Evolutionary conservation across 2,888 invertebrate species (phyloP), one percentile per base, ranked within the genome.

Genomic region (Endotricha flammealis): DNA sequence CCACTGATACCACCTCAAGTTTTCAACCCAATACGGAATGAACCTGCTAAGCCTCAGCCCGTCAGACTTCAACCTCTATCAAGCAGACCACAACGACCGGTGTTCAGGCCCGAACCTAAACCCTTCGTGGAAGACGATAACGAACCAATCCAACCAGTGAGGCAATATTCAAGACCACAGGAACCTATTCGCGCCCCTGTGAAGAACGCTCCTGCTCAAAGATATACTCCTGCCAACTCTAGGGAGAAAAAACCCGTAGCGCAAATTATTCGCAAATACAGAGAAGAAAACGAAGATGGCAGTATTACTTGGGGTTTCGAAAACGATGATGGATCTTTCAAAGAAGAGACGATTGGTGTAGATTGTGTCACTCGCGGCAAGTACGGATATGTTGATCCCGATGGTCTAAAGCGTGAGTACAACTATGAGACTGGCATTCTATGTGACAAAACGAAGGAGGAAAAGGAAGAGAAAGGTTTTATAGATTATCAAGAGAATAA

Each of bases 291-390:
- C 59, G 87, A 89, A 13, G 93, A 93, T 52, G 94, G 94, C 24
- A 94, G 92, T 63, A 95, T 95, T 53, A 92, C 93, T 0, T 95
- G 95, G 95, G 95, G 95, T 31, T 95, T 92, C 61, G 95, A 95
- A 72, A 95, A 95, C 65, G 95, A 95, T 54, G 95, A 95, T 58
- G 95, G 95, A 12, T 92, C 93, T 1, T 95, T 93, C 74, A 95
- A 95, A 65, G 95, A 95, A 66, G 95, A 95, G 80, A 89, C 90
- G 5, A 93, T 95, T 50, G 95, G 95, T 28, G 83, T 89, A 7
- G 93, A 95, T 69, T 93, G 93, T 57, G 72, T 93, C 41, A 92
- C 92, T 7, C 89, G 91, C 44, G 94, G 94, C 29, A 93, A 91
- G 63, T 95, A 95, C 63, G 95, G 95, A 17, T 95, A 95, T 66